Base-by-base conservation (phyloP, 2,888 invertebrate genomes). In the Phengaris alcon region DNA sequence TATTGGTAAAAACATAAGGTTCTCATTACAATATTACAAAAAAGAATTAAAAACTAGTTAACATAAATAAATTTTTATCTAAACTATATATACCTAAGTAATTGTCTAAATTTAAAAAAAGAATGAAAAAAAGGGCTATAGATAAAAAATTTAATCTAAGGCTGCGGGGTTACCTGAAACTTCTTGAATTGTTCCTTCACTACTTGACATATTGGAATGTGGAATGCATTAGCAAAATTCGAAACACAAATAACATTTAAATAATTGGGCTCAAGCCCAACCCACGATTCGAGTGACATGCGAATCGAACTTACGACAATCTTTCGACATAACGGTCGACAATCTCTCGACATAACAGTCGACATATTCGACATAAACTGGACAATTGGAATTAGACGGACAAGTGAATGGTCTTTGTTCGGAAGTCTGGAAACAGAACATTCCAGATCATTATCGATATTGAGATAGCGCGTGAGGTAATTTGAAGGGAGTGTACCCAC, bases 351-450 rank as follows among this genome's bases (percentile, higher is more conserved):
- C 64, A 64, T 35, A 64, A 69, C 15, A 15, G 46, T 69, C 69
- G 69, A 69, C 52, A 52, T 15, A 51, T 52, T 69, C 15, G 69
- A 48, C 69, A 44, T 12, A 64, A 64, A 64, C 13, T 69, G 51
- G 22, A 70, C 72, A 52, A 52, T 52, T 51, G 52, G 52, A 72
- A 54, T 54, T 72, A 52, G 81, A 82, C 76, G 77, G 81, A 80
- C 81, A 80, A 79, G 78, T 80, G 80, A 81, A 82, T 82, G 80
- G 77, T 74, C 73, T 74, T 77, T 77, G 78, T 80, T 75, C 77
- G 70, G 75, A 73, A 75, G 75, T 74, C 76, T 77, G 69, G 70
- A 76, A 78, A 76, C 76, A 72, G 48, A 76, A 73, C 75, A 75
- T 74, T 70, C 73, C 76, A 77, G 81, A 80, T 80, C 76, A 76